These are phyloP conservation scores for Drosophila gunungcola DNA, from an alignment of 1,140 invertebrate genomes.

Conservation along the genomic window DNA sequence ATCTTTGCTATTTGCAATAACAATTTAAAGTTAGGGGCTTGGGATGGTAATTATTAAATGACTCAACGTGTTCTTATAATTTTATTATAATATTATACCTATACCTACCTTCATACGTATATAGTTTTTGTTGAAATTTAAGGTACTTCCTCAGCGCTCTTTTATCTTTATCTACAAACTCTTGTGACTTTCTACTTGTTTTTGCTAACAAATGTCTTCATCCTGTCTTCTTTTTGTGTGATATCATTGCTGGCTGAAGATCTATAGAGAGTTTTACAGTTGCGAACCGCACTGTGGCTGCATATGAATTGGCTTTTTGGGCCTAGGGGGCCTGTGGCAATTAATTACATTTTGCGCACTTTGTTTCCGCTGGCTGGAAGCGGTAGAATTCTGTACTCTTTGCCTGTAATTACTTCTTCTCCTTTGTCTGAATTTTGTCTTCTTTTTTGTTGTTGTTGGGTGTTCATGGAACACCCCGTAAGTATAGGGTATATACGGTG, in stretches of 20 bases:
- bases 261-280: conserved; percentile 26
- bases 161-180: not conserved
- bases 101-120: no score
- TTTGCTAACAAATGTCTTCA: conserved; percentile 8
- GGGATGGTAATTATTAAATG: no score
- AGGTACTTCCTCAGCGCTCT: not conserved
- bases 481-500: conserved; percentile 26
- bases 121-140: not conserved
- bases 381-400: conserved; percentile 62
- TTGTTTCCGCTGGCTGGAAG: conserved; percentile 66
- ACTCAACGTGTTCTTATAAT: no score
- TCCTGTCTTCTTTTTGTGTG: conserved; percentile 6
- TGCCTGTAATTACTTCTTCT: conserved; percentile 60
- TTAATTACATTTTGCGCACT: conserved; percentile 83
- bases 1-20: no score
- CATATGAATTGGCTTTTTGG: conserved; percentile 36
- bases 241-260: conserved; percentile 19
- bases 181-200: not conserved
- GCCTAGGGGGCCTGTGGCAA: conserved; percentile 42
- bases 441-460: not conserved
- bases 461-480: conserved; percentile 11
- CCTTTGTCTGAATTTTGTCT: conserved; percentile 20
- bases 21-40: no score
- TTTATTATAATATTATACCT: no score
- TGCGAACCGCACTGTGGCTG: conserved; percentile 36